Conservation (phyloP, 53 echinoderm and acorn worm genomes). For the Pentamera pediparva region DNA sequence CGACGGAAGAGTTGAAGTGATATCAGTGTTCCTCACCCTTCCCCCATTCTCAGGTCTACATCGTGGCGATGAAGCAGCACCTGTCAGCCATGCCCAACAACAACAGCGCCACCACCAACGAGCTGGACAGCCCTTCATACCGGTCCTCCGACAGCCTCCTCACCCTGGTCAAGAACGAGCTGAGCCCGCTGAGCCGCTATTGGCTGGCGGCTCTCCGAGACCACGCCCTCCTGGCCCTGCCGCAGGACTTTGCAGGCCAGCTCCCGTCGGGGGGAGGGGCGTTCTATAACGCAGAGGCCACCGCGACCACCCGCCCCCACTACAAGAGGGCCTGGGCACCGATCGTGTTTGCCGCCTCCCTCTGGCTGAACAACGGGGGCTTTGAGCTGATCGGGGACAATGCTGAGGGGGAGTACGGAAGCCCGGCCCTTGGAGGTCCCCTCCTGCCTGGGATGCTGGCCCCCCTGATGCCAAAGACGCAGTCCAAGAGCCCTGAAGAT, state of each 20-base stretch:
- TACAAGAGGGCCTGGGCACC: constrained; percentile 97
- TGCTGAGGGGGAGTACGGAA: constrained; percentile 61
- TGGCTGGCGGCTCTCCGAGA: constrained; percentile 97
- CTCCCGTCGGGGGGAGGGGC: constrained; percentile 87
- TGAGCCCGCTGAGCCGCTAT: constrained; percentile 82
- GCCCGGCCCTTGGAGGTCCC: constrained; percentile 58
- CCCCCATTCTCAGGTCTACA: constrained; percentile 63
- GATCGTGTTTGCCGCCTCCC: constrained; percentile 81
- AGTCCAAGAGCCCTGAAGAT: constrained; percentile 59
- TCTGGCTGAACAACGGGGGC: constrained; percentile 87
- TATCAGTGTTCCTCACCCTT: not conserved
- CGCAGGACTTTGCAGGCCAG: constrained; percentile 87
- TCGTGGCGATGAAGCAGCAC: constrained; percentile 96
- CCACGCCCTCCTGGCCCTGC: constrained; percentile 89
- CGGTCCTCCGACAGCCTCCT: constrained; percentile 81
- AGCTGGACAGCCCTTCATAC: constrained; percentile 33
- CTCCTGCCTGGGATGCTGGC: constrained; percentile 61
- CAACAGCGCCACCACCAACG: constrained; percentile 34
- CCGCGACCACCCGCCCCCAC: constrained; percentile 81
- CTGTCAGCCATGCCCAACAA: constrained; percentile 29
- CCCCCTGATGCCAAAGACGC: constrained; percentile 29
- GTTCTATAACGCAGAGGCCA: constrained; percentile 95
- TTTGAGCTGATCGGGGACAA: constrained; percentile 70
- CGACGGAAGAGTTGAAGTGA: too few relatives aligned
- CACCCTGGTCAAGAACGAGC: constrained; percentile 80